Evolutionary conservation across 2,888 invertebrate genomes (phyloP).

Genomic region (Tenthredo livida): DNA sequence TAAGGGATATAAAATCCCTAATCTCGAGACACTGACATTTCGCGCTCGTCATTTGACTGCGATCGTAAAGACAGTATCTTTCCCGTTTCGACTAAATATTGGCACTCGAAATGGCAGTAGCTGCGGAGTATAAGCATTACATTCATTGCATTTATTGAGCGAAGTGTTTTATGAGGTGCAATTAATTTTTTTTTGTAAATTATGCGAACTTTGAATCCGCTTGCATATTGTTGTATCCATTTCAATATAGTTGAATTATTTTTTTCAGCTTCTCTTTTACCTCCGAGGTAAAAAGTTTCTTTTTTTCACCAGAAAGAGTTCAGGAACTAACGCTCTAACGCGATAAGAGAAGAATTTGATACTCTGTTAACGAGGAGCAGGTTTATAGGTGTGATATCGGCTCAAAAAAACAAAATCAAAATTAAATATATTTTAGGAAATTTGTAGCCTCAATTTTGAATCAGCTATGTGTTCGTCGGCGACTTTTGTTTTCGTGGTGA

Average conservation of each 20-base stretch:
- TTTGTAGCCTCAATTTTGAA: background rate
- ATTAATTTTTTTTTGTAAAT: background rate
- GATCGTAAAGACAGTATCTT: conserved; percentile 29
- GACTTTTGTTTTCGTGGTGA: too few species aligned
- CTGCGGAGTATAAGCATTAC: background rate
- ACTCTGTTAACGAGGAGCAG: too few species aligned
- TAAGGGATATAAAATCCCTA: conserved; percentile 11
- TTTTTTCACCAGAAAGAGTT: background rate
- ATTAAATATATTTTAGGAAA: background rate
- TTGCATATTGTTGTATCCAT: background rate
- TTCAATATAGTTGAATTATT: background rate
- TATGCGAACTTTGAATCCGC: background rate
- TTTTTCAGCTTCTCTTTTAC: too few species aligned
- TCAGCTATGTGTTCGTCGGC: too few species aligned
- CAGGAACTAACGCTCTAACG: too few species aligned
- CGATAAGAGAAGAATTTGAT: too few species aligned
- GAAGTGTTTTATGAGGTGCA: background rate
- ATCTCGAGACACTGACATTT: conserved; percentile 6
- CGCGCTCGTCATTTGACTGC: background rate
- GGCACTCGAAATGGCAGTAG: conserved; percentile 13
- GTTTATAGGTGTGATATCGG: too few species aligned
- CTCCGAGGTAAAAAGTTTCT: background rate
- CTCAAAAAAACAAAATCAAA: background rate
- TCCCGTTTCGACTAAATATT: background rate
- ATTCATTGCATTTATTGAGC: conserved; percentile 22